Evolutionary conservation across 2,888 invertebrate species (phyloP), one percentile per base, ranked within the genome.

Genomic region (Dorcus hopei): DNA sequence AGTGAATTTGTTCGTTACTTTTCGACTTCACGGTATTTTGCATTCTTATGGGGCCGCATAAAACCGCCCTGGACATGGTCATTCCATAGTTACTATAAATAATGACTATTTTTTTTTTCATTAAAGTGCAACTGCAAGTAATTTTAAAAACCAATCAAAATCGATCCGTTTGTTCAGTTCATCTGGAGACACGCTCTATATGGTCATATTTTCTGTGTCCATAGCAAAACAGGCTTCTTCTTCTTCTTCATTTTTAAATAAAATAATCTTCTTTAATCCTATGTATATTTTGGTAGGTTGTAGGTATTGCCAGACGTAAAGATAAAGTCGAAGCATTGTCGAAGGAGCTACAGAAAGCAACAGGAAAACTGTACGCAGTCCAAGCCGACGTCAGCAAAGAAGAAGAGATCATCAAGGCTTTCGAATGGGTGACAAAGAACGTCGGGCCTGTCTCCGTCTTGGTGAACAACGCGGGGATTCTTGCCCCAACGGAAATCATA

Each of bases 401-500:
- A n/a, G 49, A 54, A 49, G 54, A 54, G n/a, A 48, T 54, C 19
- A 19, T 38, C 9, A 33, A 38, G 9, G 54, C 48, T 1, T 54
- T 54, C 39, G 33, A 16, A 11, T 49, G 40, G 41, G 49, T 54
- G n/a, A 43, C 47, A 3, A 11, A 49, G 11, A 48, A 48, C 49
- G 9, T 54, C 2, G 54, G 54, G 2, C 14, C 54, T 1, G 16
- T 48, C 41, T 4, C 39, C 11, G 48, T 49, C 19, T 39, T 54
- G 5, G 41, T 54, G 19, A 54, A 54, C 41, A 54, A 54, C 39
- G 54, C 54, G 40, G 48, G 54, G 9, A 43, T 49, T 16, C 40
- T 49, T 38, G 38, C 38, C 9, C 40, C 47, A 38, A 26, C 26
- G 19, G 38, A 23, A 4, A 19, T 51, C 4, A n/a, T 51, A 14